Base-by-base conservation (phyloP, 2,797 vertebrate genomes). In the Crypturellus tataupa region DNA sequence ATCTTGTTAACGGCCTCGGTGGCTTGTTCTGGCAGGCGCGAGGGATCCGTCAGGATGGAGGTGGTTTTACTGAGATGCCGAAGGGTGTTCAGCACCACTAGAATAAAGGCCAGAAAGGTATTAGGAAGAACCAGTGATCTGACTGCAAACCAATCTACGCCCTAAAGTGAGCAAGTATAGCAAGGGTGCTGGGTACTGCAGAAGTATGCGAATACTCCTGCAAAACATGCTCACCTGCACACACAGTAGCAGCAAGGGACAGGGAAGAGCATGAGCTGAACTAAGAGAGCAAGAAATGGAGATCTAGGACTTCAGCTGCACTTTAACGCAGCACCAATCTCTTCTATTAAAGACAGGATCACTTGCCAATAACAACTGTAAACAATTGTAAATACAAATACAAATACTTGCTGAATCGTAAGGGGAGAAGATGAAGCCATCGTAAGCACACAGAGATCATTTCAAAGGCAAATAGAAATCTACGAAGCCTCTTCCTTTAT, bases 61-160 rank as follows among this genome's bases (percentile, higher is more conserved):
- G 99, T 99, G 93, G 97, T 98, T 27, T 98, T 99, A 96, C 99
- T 98, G 86, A 99, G 97, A 58, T 99, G 98, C 53, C 99, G 98
- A 46, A 99, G 99, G 5, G 98, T 98, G 76, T 94, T 98, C 97
- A 99, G 97, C 82, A 99, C 99, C 98, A 99, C 99, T 97, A 96
- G 16, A 80, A 86, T 39, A 88, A 90, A 27, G 58, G 19, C 6
- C 39, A 85, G 14, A 24, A 73, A 86, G 70, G 16, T 18, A 82
- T 21, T 15, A 87, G 51, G 42, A 51, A 42, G 73, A 85, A 24
- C 2, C 21, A 2, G 81, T 29, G 27, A n/a, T 73, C 17, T 33
- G 39, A 39, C 5, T 71, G 76, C 33, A 68, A 56, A 82, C 19
- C 69, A 42, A 60, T 17, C 40, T n/a, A 18, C 3, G 2, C 14